These are phyloP conservation scores for Pelodiscus sinensis DNA, from an alignment of 2,113 vertebrate species.

Conservation along the genomic window DNA sequence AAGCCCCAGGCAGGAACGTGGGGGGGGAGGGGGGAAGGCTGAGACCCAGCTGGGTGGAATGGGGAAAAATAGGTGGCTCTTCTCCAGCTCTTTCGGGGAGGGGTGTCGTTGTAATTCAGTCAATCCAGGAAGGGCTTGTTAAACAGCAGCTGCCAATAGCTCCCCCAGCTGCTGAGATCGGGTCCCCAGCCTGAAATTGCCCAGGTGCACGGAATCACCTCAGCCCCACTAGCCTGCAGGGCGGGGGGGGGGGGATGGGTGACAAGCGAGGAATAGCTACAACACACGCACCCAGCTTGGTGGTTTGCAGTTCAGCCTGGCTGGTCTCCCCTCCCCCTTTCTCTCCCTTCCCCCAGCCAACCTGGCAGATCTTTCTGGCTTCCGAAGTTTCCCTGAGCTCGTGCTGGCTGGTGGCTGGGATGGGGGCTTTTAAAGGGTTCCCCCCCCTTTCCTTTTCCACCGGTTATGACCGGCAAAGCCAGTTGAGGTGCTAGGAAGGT, in stretches of 20 bases:
- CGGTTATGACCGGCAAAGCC: neutral
- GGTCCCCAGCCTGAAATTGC: neutral
- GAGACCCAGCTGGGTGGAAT: neutral
- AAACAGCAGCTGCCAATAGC: neutral
- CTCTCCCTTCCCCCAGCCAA: neutral
- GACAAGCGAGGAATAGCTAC: neutral
- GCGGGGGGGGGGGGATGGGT: constrained; percentile 38
- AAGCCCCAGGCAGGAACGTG: constrained; percentile 38
- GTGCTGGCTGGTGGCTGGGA: neutral
- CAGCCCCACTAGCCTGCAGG: constrained; percentile 31
- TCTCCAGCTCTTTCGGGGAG: constrained; percentile 54
- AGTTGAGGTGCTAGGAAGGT: neutral
- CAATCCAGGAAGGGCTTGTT: neutral
- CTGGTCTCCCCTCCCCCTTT: neutral
- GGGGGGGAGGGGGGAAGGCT: constrained; percentile 17
- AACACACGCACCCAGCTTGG: neutral
- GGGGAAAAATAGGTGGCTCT: constrained; percentile 55
- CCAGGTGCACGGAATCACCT: constrained; percentile 1
- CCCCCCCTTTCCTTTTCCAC: neutral
- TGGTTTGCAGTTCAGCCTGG: neutral
- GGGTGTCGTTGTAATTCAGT: neutral
- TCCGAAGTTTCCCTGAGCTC: constrained; percentile 43
- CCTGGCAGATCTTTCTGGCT: constrained; percentile 1
- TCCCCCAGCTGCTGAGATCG: constrained; percentile 8
- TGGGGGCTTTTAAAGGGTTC: neutral